Percentiles rank a stretch among this genome's conserved stretches.
Conservation (phyloP, 2,797 vertebrate genomes). For the Sebastes taczanowskii region DNA sequence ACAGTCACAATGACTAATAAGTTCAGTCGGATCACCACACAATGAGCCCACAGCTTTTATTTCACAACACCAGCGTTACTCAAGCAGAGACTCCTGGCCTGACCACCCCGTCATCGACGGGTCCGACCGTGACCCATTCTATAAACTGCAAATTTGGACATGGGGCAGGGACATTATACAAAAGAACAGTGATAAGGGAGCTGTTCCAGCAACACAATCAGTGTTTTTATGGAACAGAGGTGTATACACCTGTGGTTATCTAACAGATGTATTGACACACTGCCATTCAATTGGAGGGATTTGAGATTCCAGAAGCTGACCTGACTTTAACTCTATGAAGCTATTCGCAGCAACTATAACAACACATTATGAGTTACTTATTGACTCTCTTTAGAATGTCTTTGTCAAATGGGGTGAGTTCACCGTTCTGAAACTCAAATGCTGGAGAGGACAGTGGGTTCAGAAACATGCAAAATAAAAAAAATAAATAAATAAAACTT, state of each 20-base stretch:
- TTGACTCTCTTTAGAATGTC: too few species aligned
- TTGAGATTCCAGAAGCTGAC: background rate
- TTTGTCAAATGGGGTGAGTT: too few species aligned
- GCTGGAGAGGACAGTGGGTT: too few species aligned
- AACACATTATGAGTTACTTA: background rate
- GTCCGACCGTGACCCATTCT: constrained; percentile 3
- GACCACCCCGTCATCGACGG: background rate
- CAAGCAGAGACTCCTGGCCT: background rate
- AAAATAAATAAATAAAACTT: too few species aligned
- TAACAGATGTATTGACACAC: constrained; percentile 1
- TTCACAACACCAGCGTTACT: constrained; percentile 14
- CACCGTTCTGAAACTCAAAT: background rate
- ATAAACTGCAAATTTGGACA: background rate
- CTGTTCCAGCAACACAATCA: constrained; percentile 35
- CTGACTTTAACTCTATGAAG: background rate
- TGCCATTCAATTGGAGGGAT: background rate
- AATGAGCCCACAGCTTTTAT: background rate
- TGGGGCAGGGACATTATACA: constrained; percentile 8
- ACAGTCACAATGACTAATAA: background rate
- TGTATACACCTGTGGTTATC: constrained; percentile 27
- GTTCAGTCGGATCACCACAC: background rate
- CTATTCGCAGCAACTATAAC: background rate
- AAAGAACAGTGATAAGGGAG: constrained; percentile 39
- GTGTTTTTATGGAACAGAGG: constrained; percentile 21
- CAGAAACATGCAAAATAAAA: too few species aligned